A percentile compares a stretch with the other conserved stretches of the same genome.
phyloP scores from a whole-genome alignment of 2,888 invertebrate genomes.

The Brachypalpus laphriformis region DNA sequence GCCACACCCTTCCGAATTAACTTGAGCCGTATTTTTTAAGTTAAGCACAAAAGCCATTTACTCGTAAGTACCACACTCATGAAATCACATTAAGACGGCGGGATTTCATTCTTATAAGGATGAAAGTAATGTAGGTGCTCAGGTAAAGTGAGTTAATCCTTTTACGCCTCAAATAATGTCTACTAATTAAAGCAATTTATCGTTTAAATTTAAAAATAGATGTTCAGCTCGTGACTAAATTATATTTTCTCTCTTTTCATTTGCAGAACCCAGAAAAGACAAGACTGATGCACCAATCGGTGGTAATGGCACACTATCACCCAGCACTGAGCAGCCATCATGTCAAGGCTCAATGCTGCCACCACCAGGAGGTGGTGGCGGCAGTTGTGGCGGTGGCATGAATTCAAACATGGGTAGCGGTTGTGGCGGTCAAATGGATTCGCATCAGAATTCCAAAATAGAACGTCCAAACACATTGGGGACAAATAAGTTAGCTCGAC shows the following conservation, averaged over 20 bases:
- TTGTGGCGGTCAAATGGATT: conserved; percentile 77
- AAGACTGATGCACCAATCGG: conserved; percentile 89
- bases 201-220: not conserved
- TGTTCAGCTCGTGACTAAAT: not conserved
- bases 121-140: not conserved
- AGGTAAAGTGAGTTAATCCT: not conserved
- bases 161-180: conserved; percentile 27
- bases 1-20: conserved; percentile 24
- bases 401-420: conserved; percentile 75
- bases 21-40: conserved; percentile 33
- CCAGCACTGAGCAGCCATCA: conserved; percentile 84
- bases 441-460: conserved; percentile 85
- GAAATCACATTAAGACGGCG: conserved; percentile 32
- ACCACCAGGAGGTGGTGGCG: conserved; percentile 83
- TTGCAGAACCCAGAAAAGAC: conserved; percentile 96
- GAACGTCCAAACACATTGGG: conserved; percentile 92
- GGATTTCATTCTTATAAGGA: not conserved
- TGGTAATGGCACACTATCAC: conserved; percentile 86
- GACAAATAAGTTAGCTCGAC: conserved; percentile 89
- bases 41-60: conserved; percentile 37
- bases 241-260: conserved; percentile 78
- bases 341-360: conserved; percentile 82
- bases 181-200: conserved; percentile 22
- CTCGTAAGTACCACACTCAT: conserved; percentile 27
- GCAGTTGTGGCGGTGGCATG: conserved; percentile 76